A percentile compares a stretch with the other conserved stretches of the same genome.
Conservation (phyloP, 2,113 vertebrate species). For the Pipra filicauda region DNA sequence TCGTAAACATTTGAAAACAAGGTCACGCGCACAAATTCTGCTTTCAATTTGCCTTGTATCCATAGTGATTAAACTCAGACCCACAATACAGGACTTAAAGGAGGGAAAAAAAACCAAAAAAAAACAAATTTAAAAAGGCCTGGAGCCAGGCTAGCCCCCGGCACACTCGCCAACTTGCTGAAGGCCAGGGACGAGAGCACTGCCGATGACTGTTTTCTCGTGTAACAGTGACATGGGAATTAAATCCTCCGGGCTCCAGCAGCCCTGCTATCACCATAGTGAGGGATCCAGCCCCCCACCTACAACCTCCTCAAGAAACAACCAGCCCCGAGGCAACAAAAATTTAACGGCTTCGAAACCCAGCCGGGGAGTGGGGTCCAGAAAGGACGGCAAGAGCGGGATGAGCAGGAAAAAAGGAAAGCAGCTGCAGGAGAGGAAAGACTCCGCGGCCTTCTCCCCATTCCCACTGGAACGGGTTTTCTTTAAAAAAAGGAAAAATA, state of each 20-base stretch:
- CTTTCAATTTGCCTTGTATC: constrained; percentile 65
- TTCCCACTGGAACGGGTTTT: background rate
- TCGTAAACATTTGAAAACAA: constrained; percentile 55
- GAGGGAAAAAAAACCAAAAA: background rate
- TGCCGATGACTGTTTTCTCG: background rate
- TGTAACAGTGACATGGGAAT: background rate
- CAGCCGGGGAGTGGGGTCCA: rapidly evolving
- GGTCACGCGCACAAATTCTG: constrained; percentile 61
- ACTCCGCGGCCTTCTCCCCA: background rate
- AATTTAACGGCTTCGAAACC: background rate
- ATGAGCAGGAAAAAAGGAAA: background rate
- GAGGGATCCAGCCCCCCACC: rapidly evolving
- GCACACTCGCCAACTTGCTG: rapidly evolving
- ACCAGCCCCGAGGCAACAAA: background rate
- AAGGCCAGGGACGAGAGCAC: background rate
- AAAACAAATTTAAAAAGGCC: background rate
- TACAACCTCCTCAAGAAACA: background rate
- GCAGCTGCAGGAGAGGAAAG: background rate
- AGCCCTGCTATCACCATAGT: rapidly evolving
- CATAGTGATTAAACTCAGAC: constrained; percentile 64
- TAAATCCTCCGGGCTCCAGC: background rate
- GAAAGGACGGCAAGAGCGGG: background rate
- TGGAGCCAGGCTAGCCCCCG: background rate
- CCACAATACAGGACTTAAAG: constrained; percentile 19
- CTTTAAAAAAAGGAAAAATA: background rate